A percentile compares a stretch with the other conserved stretches of the same genome.
These are phyloP conservation scores for Tetramorium alpestre DNA, from an alignment of 1,140 invertebrate genomes.

Conservation along the genomic window DNA sequence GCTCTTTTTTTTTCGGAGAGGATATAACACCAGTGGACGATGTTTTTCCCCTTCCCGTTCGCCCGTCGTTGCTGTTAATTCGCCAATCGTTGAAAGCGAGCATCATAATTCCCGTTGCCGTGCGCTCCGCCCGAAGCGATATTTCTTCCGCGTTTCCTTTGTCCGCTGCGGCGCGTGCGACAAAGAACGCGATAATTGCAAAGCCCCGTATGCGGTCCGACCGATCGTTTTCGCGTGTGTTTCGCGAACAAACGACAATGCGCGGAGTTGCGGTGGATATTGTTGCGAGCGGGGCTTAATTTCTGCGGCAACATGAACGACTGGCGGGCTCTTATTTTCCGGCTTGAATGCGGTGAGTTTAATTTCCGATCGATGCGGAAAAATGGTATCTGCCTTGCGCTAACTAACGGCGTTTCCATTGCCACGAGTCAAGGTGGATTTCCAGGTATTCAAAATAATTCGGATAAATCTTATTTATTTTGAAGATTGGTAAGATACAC, in stretches of 20 bases:
- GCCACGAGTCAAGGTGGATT: neutral
- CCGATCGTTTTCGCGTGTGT: slow-evolving; percentile 52
- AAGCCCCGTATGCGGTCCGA: slow-evolving; percentile 46
- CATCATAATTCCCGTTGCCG: slow-evolving; percentile 47
- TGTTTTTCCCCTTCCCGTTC: neutral
- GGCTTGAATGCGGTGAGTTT: neutral
- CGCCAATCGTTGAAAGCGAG: slow-evolving; percentile 49
- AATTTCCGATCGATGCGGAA: neutral
- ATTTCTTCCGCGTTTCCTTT: slow-evolving; percentile 54
- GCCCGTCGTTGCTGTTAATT: slow-evolving; percentile 37
- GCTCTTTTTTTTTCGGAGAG: neutral
- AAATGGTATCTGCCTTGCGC: neutral
- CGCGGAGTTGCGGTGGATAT: neutral
- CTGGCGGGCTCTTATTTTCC: slow-evolving; percentile 21
- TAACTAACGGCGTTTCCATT: neutral
- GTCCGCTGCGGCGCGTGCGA: slow-evolving; percentile 3
- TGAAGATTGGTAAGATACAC: neutral
- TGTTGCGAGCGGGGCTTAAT: slow-evolving; percentile 36
- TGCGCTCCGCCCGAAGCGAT: slow-evolving; percentile 29
- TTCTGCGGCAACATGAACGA: slow-evolving; percentile 2
- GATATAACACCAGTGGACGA: slow-evolving; percentile 9
- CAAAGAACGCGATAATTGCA: slow-evolving; percentile 62
- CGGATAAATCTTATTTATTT: neutral
- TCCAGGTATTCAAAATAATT: neutral
- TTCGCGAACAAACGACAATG: slow-evolving; percentile 11